phyloP scores from a whole-genome alignment of 2,797 vertebrate genomes.

The Urophycis tenuis region DNA sequence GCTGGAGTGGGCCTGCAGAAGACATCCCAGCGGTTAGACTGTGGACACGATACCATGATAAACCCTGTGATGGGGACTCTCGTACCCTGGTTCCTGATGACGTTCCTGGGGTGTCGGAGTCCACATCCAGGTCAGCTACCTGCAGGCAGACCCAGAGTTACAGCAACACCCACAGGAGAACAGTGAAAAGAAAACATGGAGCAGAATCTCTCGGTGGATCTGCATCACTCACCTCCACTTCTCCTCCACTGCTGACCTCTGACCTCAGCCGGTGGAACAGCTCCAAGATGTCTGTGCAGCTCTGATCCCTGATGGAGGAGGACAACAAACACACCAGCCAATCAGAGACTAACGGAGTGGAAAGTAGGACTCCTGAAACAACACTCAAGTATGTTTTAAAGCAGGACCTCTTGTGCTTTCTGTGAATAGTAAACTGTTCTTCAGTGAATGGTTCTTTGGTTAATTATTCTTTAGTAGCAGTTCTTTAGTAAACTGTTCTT shows the following conservation, averaged over 20 bases:
- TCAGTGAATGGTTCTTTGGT: too few relatives aligned
- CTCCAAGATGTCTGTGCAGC: slow-evolving; percentile 86
- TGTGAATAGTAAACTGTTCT: not conserved
- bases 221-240: slow-evolving; percentile 69
- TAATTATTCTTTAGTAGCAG: too few relatives aligned
- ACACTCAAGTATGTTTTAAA: not conserved
- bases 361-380: too few relatives aligned
- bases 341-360: not conserved
- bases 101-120: slow-evolving; percentile 93
- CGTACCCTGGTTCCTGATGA: slow-evolving; percentile 84
- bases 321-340: not conserved
- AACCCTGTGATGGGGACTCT: not conserved
- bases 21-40: slow-evolving; percentile 3
- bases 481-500: too few relatives aligned
- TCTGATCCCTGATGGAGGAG: slow-evolving; percentile 80
- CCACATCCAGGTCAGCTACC: slow-evolving; percentile 81
- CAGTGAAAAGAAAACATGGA: too few relatives aligned
- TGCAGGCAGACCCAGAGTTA: slow-evolving; percentile 43
- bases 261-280: slow-evolving; percentile 83
- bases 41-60: not conserved
- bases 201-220: slow-evolving; percentile 12
- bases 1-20: slow-evolving; percentile 43
- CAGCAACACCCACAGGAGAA: not conserved
- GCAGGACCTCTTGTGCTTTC: not conserved
- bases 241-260: slow-evolving; percentile 83